Conservation (phyloP, 2,113 vertebrate species). For the Tinamus guttatus region DNA sequence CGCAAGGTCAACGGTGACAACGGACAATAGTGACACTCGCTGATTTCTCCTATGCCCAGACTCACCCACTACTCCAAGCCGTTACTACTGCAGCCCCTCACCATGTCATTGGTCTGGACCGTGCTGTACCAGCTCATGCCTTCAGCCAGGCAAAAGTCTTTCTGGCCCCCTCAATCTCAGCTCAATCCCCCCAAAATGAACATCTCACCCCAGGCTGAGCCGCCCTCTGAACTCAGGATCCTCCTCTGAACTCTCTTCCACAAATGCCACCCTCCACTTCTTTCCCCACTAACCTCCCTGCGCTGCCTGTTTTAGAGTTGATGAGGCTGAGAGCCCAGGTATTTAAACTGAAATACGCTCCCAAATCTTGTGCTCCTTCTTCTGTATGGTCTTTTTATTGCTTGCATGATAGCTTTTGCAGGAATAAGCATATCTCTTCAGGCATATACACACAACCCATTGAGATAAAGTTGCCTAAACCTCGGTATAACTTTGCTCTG, state of each 20-base stretch:
- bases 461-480: neutral
- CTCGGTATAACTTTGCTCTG: neutral
- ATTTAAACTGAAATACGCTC: neutral
- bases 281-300: neutral
- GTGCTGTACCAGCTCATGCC: neutral
- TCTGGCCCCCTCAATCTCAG: neutral
- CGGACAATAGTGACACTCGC: neutral
- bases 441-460: neutral
- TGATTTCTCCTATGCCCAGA: accelerated
- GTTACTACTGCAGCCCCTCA: neutral
- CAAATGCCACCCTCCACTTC: neutral
- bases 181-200: neutral
- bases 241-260: neutral
- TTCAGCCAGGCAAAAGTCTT: neutral
- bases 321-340: accelerated
- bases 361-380: neutral
- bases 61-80: neutral
- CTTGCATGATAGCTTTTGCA: neutral
- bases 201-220: neutral
- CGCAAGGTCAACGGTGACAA: too few relatives aligned
- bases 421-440: neutral
- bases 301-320: neutral
- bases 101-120: neutral
- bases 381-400: neutral
- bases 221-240: neutral